Percentiles rank a stretch among this genome's conserved stretches.
Evolutionary conservation across 2,113 vertebrate species (phyloP).

Genomic region (Marmota monax): DNA sequence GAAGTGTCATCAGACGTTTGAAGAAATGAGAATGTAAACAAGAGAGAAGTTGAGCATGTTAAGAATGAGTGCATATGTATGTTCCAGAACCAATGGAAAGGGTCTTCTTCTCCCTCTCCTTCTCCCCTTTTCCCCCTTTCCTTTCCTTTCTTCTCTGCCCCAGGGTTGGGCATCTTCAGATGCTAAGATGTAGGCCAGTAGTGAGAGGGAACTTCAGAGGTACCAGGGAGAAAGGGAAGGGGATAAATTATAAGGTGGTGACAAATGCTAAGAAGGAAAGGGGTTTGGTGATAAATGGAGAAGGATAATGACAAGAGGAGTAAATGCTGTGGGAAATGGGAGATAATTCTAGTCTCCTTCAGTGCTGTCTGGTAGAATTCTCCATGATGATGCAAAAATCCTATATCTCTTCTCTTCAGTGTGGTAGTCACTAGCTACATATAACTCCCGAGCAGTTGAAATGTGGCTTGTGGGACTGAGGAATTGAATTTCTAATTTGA

Average conservation of each 20-base stretch:
- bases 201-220: not conserved
- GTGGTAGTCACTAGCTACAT: not conserved
- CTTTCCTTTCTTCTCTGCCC: not conserved
- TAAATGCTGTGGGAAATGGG: not conserved
- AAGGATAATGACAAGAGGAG: not conserved
- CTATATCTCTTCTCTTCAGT: not conserved
- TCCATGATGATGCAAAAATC: not conserved
- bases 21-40: not conserved
- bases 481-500: conserved; percentile 10
- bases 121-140: not conserved
- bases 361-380: not conserved
- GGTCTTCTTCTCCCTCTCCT: not conserved
- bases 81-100: not conserved
- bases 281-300: not conserved
- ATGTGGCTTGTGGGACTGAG: not conserved
- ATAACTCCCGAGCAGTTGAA: not conserved
- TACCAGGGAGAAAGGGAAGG: not conserved
- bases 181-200: not conserved
- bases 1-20: not conserved
- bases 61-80: not conserved
- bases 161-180: not conserved
- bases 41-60: not conserved
- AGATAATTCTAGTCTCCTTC: not conserved
- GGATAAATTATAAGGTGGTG: not conserved
- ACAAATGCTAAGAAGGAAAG: not conserved